Percentiles rank a stretch among this genome's conserved stretches.
These are phyloP conservation scores for Ceratoteleas bidentatus DNA, from an alignment of 1,140 invertebrate genomes.

Conservation along the genomic window DNA sequence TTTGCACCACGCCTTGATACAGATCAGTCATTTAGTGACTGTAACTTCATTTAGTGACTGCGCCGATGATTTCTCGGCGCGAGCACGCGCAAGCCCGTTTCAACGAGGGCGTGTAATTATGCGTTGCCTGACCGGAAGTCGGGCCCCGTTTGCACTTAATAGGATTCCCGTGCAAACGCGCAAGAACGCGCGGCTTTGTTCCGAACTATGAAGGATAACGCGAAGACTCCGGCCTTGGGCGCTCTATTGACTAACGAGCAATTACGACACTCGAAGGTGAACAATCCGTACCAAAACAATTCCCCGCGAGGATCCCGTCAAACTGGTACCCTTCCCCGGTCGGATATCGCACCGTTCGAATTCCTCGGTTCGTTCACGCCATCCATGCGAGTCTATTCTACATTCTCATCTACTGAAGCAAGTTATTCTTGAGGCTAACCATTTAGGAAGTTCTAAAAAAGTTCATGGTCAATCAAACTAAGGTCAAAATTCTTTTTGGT, in stretches of 20 bases:
- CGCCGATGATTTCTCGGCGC: conserved; percentile 41
- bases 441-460: no score
- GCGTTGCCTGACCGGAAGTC: conserved; percentile 74
- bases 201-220: conserved; percentile 57
- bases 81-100: conserved; percentile 35
- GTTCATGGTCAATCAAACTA: no score
- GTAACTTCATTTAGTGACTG: conserved; percentile 25
- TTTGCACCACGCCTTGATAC: conserved; percentile 31
- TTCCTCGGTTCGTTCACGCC: not conserved
- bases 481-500: no score
- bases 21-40: conserved; percentile 36
- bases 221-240: conserved; percentile 60
- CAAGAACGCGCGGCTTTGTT: conserved; percentile 69
- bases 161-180: conserved; percentile 54
- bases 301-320: not conserved
- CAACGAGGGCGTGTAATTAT: conserved; percentile 73
- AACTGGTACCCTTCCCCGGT: not conserved
- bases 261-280: conserved; percentile 64
- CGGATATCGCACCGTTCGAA: not conserved
- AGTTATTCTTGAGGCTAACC: no score
- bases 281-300: conserved; percentile 59
- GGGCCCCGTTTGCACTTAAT: conserved; percentile 57
- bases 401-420: no score
- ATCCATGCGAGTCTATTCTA: not conserved
- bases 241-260: conserved; percentile 55